Evolutionary conservation across 2,113 vertebrate species (phyloP).

Genomic region (Suncus etruscus): DNA sequence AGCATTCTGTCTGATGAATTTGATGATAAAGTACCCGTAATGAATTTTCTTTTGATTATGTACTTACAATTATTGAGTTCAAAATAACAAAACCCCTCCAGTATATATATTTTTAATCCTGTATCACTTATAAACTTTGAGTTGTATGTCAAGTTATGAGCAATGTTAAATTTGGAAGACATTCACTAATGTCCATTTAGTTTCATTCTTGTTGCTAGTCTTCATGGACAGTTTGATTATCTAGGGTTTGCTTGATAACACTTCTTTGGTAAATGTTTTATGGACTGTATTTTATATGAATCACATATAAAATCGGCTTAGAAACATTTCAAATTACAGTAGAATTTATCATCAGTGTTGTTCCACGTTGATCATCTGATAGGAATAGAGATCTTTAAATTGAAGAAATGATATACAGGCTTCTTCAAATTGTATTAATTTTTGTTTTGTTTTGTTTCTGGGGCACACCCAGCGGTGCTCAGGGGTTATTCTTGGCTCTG

Average conservation of each 20-base stretch:
- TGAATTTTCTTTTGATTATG: constrained; percentile 19
- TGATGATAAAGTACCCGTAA: constrained; percentile 32
- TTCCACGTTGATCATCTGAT: not conserved
- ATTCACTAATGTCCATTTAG: constrained; percentile 28
- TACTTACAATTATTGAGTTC: not conserved
- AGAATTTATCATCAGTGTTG: not conserved
- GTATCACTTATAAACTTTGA: not conserved
- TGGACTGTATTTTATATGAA: constrained; percentile 28
- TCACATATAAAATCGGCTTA: not conserved
- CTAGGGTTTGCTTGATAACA: not conserved
- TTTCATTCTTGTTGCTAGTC: constrained; percentile 21
- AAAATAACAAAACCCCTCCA: not conserved
- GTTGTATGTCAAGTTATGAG: constrained; percentile 19
- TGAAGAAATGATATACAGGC: not conserved
- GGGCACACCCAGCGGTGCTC: too few relatives aligned
- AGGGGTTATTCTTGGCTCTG: too few relatives aligned
- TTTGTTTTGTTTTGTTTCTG: not conserved
- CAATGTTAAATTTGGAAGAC: constrained; percentile 44
- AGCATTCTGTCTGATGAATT: constrained; percentile 44
- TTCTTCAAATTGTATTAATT: constrained; percentile 18
- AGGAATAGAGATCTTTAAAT: not conserved
- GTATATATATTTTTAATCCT: not conserved
- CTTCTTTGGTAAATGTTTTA: constrained; percentile 40
- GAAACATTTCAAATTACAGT: not conserved
- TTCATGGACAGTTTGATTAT: constrained; percentile 57